Conservation (phyloP, 2,888 invertebrate species). For the Siphlonurus alternatus region DNA sequence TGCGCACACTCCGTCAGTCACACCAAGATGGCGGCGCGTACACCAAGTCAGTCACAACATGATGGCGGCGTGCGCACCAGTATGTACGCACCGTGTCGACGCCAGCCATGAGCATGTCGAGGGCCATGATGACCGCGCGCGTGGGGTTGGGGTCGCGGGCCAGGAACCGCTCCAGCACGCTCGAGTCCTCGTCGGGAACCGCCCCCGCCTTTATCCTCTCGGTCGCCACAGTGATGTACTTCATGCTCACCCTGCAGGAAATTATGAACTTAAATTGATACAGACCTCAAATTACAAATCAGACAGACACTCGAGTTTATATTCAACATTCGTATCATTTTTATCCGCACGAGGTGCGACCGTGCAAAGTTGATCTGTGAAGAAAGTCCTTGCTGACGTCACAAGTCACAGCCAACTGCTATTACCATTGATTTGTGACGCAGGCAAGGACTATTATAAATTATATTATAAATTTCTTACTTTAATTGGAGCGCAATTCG, state of each 20-base stretch:
- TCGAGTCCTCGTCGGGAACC: background rate
- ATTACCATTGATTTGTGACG: no score
- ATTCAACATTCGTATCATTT: no score
- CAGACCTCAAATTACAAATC: no score
- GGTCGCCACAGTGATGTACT: slow-evolving; percentile 20
- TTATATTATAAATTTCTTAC: no score
- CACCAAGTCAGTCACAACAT: background rate
- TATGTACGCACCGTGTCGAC: slow-evolving; percentile 43
- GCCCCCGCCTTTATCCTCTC: slow-evolving; percentile 7
- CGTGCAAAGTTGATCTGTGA: no score
- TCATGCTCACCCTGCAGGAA: slow-evolving; percentile 20
- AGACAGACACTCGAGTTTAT: no score
- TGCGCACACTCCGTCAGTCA: background rate
- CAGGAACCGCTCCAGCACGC: slow-evolving; percentile 43
- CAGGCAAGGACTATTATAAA: no score
- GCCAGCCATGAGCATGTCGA: slow-evolving; percentile 51
- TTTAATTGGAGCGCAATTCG: no score
- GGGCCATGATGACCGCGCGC: slow-evolving; percentile 46
- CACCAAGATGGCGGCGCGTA: background rate
- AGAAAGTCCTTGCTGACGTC: no score
- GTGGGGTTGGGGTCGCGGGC: slow-evolving; percentile 19
- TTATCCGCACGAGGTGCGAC: no score
- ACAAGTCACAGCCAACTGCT: no score
- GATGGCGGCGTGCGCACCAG: background rate
- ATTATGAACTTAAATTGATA: no score